phyloP scores from a whole-genome alignment of 2,797 vertebrate species.

The Gallinago stenura region DNA sequence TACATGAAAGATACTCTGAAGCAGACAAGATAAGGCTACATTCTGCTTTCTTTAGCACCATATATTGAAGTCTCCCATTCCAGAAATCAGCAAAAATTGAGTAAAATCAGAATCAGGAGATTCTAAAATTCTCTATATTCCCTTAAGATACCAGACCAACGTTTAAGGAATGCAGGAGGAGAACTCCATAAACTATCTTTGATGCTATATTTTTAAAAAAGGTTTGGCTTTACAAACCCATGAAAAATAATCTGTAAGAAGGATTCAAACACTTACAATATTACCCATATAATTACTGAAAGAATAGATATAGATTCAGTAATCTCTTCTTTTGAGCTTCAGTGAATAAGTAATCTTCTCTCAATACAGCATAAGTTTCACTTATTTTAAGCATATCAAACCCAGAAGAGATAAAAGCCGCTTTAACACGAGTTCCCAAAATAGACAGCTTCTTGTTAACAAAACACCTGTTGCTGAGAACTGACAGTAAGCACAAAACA shows the following conservation, averaged over 20 bases:
- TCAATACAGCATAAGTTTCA: constrained; percentile 61
- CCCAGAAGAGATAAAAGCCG: constrained; percentile 56
- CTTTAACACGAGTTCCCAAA: constrained; percentile 57
- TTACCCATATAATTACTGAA: constrained; percentile 26
- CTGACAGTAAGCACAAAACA: constrained; percentile 67
- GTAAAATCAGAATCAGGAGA: background rate
- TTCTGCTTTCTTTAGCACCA: background rate
- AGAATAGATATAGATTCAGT: constrained; percentile 39
- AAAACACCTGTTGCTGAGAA: constrained; percentile 70
- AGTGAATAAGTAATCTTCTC: constrained; percentile 58
- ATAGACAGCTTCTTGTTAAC: constrained; percentile 68
- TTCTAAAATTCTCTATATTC: background rate
- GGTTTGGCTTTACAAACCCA: background rate
- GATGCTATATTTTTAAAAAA: background rate
- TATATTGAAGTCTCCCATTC: background rate
- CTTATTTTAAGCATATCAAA: constrained; percentile 70
- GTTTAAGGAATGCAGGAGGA: background rate
- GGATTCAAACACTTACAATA: constrained; percentile 40
- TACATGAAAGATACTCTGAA: background rate
- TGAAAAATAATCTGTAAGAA: constrained; percentile 17
- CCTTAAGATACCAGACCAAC: background rate
- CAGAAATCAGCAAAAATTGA: background rate
- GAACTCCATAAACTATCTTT: background rate
- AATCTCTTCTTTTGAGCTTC: constrained; percentile 53
- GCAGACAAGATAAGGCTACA: background rate